phyloP scores from a whole-genome alignment of 1,140 invertebrate species.

The Rhizoglyphus robini region DNA sequence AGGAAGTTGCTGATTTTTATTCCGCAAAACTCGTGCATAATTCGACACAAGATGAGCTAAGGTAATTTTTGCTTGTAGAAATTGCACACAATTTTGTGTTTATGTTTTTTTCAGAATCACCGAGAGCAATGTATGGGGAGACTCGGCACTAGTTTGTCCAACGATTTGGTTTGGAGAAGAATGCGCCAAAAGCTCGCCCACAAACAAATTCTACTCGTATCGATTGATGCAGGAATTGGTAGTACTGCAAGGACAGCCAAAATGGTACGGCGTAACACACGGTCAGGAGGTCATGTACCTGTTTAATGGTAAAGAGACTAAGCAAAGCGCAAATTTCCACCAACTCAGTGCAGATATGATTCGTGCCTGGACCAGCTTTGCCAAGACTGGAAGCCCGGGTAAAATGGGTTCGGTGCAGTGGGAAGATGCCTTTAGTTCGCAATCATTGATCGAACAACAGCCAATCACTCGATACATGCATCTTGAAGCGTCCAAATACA shows the following conservation, averaged over 20 bases:
- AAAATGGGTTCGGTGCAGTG: too few species aligned
- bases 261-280: constrained; percentile 24
- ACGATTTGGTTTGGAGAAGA: too few species aligned
- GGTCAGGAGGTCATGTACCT: constrained; percentile 24
- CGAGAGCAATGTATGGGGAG: too few species aligned
- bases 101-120: too few species aligned
- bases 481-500: background rate
- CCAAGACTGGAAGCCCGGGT: constrained; percentile 57
- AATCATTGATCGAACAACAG: background rate
- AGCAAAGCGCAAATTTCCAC: background rate
- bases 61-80: too few species aligned
- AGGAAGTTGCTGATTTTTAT: background rate
- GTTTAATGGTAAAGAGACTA: constrained; percentile 11
- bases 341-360: constrained; percentile 45
- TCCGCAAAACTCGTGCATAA: too few species aligned
- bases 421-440: background rate
- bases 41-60: too few species aligned
- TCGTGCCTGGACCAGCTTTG: constrained; percentile 89
- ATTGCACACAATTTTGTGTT: too few species aligned
- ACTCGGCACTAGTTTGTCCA: too few species aligned
- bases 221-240: background rate
- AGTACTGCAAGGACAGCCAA: background rate
- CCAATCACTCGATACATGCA: background rate
- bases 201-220: too few species aligned
- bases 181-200: too few species aligned